phyloP scores from a whole-genome alignment of 2,113 vertebrate species.

The Microtus ochrogaster region DNA sequence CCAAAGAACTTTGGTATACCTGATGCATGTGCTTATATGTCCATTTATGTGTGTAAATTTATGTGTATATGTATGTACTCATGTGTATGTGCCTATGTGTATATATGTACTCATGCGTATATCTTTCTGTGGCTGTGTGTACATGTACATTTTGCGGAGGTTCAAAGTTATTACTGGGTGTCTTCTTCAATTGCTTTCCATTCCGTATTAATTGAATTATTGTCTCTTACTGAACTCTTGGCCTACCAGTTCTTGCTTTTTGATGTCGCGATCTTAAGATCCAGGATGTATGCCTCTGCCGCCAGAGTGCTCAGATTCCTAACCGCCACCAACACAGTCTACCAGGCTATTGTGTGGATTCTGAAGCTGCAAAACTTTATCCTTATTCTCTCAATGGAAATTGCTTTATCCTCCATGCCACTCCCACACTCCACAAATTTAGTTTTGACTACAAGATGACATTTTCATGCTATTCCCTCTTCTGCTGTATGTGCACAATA shows the following conservation, averaged over 20 bases:
- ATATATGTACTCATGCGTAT: too few species aligned
- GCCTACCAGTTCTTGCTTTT: neutral
- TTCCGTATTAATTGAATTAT: too few species aligned
- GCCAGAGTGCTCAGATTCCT: neutral
- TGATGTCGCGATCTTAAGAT: neutral
- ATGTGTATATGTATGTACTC: too few species aligned
- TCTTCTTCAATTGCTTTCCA: neutral
- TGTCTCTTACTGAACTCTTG: neutral
- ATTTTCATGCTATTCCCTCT: conserved; percentile 38
- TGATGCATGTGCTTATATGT: neutral
- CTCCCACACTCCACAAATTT: neutral
- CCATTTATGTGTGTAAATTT: neutral
- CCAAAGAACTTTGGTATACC: neutral
- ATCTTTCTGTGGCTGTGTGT: neutral
- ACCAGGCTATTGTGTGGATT: neutral
- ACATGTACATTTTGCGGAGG: neutral
- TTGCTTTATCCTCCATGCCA: too few species aligned
- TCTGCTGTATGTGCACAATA: conserved; percentile 68
- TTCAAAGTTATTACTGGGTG: neutral
- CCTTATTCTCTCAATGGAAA: neutral
- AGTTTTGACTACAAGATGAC: neutral
- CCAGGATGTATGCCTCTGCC: neutral
- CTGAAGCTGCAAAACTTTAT: too few species aligned
- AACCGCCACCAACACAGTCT: accelerated
- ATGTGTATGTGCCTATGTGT: neutral